Base-by-base conservation (phyloP, 2,797 vertebrate species). In the Benthosema pterotum region DNA sequence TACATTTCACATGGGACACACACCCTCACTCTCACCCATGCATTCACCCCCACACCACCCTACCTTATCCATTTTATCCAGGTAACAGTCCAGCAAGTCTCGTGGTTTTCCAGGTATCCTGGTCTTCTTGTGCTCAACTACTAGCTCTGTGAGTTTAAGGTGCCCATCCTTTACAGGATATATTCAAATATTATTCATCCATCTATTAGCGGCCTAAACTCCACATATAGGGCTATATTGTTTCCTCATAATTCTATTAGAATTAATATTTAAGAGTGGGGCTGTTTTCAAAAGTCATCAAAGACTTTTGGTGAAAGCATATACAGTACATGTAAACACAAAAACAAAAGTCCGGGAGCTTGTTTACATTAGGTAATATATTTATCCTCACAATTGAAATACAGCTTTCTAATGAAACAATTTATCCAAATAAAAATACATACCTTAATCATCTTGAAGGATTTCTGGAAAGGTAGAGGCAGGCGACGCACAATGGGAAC, bases 381-480 rank as follows among this genome's bases (percentile, higher is more conserved):
- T n/a, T n/a, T n/a, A n/a, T n/a, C n/a, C n/a, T n/a, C n/a, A n/a
- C n/a, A n/a, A n/a, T n/a, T n/a, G n/a, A n/a, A n/a, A n/a, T n/a
- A n/a, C n/a, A n/a, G n/a, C n/a, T n/a, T n/a, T n/a, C n/a, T n/a
- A 25, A 25, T 25, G 5, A 25, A 25, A 22, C 19, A 25, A 22
- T 4, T 2, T 18, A 18, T 56, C 17, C 3, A 3, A 45, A 45
- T 11, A 43, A 16, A 49, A 17, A 50, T 17, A 43, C 66, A 52
- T 69, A 72, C 84, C 25, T 8, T 32, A 11, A 5, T 51, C 11
- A 60, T 85, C 72, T 64, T 43, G 18, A 91, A 89, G 4, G 65
- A 77, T 49, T 85, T 88, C 1, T 1, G 72, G 72, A 89, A 90
- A 46, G 90, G 90, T 15, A 91, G 82, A 0, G 83, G 85, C 22